A percentile compares a stretch with the other conserved stretches of the same genome.
phyloP scores from a whole-genome alignment of 2,888 invertebrate species.

The Protodeltote pygarga region DNA sequence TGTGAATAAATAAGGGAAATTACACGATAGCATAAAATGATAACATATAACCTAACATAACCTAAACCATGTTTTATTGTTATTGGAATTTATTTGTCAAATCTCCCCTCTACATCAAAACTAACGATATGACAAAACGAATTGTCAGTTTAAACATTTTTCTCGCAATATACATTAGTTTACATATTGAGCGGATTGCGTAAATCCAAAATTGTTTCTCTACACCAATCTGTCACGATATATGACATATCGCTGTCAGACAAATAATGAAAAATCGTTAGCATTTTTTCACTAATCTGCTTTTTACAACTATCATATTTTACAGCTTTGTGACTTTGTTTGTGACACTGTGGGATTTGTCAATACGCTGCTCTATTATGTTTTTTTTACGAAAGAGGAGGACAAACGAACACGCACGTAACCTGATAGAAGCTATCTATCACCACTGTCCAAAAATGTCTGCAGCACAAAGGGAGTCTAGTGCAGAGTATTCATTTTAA shows the following conservation, averaged over 20 bases:
- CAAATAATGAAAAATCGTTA: conserved; percentile 33
- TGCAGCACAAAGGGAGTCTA: too few species aligned
- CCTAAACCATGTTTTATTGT: neutral
- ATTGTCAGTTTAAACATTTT: conserved; percentile 13
- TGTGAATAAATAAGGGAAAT: neutral
- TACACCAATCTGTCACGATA: conserved; percentile 48
- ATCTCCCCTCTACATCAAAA: conserved; percentile 12
- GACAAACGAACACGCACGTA: too few species aligned
- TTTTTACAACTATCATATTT: conserved; percentile 32
- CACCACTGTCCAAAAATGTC: too few species aligned
- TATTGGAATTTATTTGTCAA: conserved; percentile 12
- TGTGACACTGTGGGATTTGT: conserved; percentile 17
- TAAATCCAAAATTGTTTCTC: conserved; percentile 34
- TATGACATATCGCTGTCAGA: conserved; percentile 44
- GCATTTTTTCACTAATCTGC: conserved; percentile 30
- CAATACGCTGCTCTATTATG: conserved; percentile 2
- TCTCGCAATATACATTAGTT: conserved; percentile 23
- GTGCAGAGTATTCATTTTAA: too few species aligned
- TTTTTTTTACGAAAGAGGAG: too few species aligned
- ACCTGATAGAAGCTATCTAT: too few species aligned
- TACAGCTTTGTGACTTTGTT: conserved; percentile 14
- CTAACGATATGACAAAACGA: conserved; percentile 3
- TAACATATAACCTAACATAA: neutral
- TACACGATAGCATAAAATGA: neutral
- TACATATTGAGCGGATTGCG: conserved; percentile 33